Evolutionary conservation across 1,140 invertebrate genomes (phyloP), one percentile per base, ranked within the genome.

Genomic region (Zaprionus davidi): DNA sequence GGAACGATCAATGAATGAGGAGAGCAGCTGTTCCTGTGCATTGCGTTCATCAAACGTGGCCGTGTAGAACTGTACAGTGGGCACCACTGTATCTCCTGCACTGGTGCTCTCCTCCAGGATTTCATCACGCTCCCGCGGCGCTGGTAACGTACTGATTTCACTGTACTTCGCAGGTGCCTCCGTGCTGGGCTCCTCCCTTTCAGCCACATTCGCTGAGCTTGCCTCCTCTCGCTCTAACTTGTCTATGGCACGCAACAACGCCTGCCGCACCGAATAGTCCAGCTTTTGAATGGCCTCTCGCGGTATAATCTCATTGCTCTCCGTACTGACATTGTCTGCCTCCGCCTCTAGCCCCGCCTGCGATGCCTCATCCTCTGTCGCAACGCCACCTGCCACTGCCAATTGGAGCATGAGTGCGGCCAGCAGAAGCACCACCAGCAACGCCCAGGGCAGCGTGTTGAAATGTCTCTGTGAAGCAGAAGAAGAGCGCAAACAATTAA

Each of bases 221-320:
- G 85, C 86, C 66, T 92, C 93, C 77, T 93, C 93, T 59, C 94
- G 93, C 93, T 96, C 96, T 36, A 96, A 90, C 73, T 96, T 95
- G 51, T 94, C 95, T 0, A 96, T 93, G 2, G 96, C 96, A 88
- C 95, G 95, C 11, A 96, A 90, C n/a, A 96, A 91, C 2, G 96
- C 96, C 91, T 95, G 95, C 5, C 96, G 93, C 55, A 96, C 93
- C 49, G 95, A 95, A 41, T 95, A 96, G 91, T 96, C 96, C 49
- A 96, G 81, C 41, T 92, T 92, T 60, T 94, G 94, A 0, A 95
- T 93, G 3, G 95, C 94, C 7, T 94, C 92, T 26, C 94, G 93
- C 1, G 93, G 79, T 56, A 93, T 92, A 41, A 94, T 93, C 69
- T 90, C 93, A 65, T 94, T 94, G 34, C 92, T 82, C 62, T 93